phyloP scores from a whole-genome alignment of 2,888 invertebrate species.

The Drosophila barbarae region DNA sequence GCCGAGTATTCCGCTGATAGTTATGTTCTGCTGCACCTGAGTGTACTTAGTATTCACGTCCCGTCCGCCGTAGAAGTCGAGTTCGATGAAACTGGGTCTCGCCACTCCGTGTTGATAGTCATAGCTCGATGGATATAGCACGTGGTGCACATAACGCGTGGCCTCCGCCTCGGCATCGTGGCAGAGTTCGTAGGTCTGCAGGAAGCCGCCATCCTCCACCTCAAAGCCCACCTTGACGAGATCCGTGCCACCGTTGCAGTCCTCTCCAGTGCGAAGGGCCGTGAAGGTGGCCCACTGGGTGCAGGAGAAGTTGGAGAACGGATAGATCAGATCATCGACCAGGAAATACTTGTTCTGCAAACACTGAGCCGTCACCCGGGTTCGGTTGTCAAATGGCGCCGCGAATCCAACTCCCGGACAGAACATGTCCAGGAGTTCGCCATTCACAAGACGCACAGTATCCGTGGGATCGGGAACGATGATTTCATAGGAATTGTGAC shows the following conservation, averaged over 20 bases:
- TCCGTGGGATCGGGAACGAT: constrained; percentile 69
- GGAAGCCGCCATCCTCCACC: constrained; percentile 69
- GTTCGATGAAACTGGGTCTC: constrained; percentile 73
- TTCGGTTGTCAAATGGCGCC: constrained; percentile 52
- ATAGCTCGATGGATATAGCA: constrained; percentile 78
- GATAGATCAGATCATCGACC: constrained; percentile 60
- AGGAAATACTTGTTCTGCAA: constrained; percentile 69
- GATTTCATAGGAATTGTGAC: constrained; percentile 73
- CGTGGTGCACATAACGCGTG: constrained; percentile 79
- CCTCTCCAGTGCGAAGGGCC: constrained; percentile 66
- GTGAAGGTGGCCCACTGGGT: constrained; percentile 65
- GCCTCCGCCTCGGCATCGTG: constrained; percentile 76
- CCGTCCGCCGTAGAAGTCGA: constrained; percentile 75
- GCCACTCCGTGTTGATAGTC: constrained; percentile 78
- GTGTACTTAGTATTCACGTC: constrained; percentile 76
- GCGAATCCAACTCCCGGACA: constrained; percentile 70
- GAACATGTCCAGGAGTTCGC: constrained; percentile 73
- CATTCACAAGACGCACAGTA: constrained; percentile 64
- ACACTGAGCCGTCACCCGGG: constrained; percentile 70
- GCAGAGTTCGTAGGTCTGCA: constrained; percentile 79
- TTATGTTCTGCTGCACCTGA: constrained; percentile 74
- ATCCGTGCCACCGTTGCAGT: constrained; percentile 74
- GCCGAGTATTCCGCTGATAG: constrained; percentile 77
- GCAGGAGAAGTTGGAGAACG: constrained; percentile 77
- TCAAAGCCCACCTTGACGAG: constrained; percentile 79